phyloP scores from a whole-genome alignment of 2,888 invertebrate species.

The Drosophila pseudotakahashii region DNA sequence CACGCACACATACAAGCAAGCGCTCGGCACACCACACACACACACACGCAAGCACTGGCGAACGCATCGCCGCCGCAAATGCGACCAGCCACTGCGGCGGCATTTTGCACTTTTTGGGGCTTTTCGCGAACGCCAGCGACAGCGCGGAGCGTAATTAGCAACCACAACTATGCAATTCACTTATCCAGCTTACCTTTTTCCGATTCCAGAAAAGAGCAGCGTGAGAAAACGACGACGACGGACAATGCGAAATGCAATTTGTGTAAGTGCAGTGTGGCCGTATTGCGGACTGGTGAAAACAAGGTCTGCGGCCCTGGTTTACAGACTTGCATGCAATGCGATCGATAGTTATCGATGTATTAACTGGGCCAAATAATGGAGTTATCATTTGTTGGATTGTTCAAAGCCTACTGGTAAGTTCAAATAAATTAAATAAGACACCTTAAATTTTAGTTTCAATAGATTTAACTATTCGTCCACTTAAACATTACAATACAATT shows the following conservation, averaged over 20 bases:
- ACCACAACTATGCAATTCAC: conserved; percentile 23
- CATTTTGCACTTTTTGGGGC: conserved; percentile 62
- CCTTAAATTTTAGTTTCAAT: too few species aligned
- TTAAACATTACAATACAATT: too few species aligned
- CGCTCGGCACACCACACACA: conserved; percentile 34
- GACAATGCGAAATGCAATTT: conserved; percentile 73
- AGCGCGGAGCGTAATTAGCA: conserved; percentile 48
- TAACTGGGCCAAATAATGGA: too few species aligned
- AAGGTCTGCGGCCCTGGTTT: not conserved
- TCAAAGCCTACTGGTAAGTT: too few species aligned
- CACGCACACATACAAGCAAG: conserved; percentile 48
- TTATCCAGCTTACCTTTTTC: conserved; percentile 60
- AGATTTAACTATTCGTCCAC: too few species aligned
- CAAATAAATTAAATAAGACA: too few species aligned
- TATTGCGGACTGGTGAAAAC: conserved; percentile 13
- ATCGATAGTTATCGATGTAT: conserved; percentile 1
- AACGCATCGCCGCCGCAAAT: conserved; percentile 72
- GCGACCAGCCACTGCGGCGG: conserved; percentile 65
- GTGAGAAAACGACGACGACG: conserved; percentile 74
- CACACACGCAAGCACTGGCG: conserved; percentile 56
- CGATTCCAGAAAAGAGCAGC: conserved; percentile 68
- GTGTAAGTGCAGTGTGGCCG: conserved; percentile 51
- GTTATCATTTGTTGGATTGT: too few species aligned
- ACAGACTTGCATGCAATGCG: not conserved
- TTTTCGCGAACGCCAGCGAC: conserved; percentile 23